Base-by-base conservation (phyloP, 2,797 vertebrate species). In the Hydrophis major region DNA sequence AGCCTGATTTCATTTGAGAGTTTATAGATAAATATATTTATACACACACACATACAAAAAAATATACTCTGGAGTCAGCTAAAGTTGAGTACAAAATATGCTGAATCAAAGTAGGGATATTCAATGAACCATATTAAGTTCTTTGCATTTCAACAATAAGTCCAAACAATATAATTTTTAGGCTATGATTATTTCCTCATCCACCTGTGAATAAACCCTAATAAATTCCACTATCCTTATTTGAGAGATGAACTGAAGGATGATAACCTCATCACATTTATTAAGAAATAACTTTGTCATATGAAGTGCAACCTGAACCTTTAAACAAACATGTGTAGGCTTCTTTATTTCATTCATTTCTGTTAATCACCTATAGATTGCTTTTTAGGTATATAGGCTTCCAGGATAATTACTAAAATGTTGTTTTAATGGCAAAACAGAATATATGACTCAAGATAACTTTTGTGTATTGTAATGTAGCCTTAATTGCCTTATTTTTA, bases 1-100 rank as follows among this genome's bases (percentile, higher is more conserved):
- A 93, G 94, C 95, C 95, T 95, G 93, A 95, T 93, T 89, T 88
- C 28, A 88, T 92, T 93, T 32, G 94, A 61, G 89, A 94, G 90
- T 69, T 94, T 27, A 53, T 42, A 90, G 86, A 93, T 94, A 96
- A 88, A 83, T 83, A 83, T 83, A 47, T 83, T 83, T 83, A 47
- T 47, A 25, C 8, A 83, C 20, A 83, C 20, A 83, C 37, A 47
- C 37, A 42, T 20, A 78, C 32, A 42, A 8, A 78, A 37, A 42
- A 42, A 78, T 42, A 78, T 37, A 93, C 37, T 74, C 42, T 7
- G 5, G 86, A 86, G 57, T 93, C 90, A 83, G 32, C 87, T 92
- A 27, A 91, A 92, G 88, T 57, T 66, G 93, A 92, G 59, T 86
- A 89, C 94, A 78, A 89, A 89, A 91, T 94, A 60, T 93, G 69